These are phyloP conservation scores for Menura novaehollandiae DNA, from an alignment of 2,113 vertebrate genomes.

Conservation along the genomic window DNA sequence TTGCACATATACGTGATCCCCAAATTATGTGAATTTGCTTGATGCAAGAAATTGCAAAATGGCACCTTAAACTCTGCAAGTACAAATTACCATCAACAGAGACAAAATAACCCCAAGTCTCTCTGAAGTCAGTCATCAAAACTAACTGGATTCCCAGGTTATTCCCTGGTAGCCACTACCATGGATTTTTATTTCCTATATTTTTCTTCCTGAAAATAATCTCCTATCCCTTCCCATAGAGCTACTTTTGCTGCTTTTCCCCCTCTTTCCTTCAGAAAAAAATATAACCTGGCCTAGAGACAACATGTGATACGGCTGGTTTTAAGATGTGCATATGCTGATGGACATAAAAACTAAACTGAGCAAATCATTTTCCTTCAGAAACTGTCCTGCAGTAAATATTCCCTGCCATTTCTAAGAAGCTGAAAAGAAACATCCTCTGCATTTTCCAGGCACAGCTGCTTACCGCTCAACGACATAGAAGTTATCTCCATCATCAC, in stretches of 20 bases:
- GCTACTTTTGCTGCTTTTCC: background rate
- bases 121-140: background rate
- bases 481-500: conserved; percentile 98
- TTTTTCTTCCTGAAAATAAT: background rate
- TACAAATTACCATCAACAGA: background rate
- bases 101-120: background rate
- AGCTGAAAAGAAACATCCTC: background rate
- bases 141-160: background rate
- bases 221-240: background rate
- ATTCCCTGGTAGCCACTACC: background rate
- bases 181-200: background rate
- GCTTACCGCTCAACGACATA: conserved; percentile 94
- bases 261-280: background rate
- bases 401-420: background rate
- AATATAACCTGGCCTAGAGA: background rate
- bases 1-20: background rate
- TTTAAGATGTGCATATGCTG: background rate
- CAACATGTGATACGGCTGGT: background rate
- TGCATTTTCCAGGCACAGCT: background rate
- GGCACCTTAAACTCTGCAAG: background rate
- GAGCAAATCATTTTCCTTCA: background rate
- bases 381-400: background rate
- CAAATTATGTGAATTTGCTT: background rate
- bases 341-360: background rate
- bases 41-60: background rate